These are phyloP conservation scores for Calonectris borealis DNA, from an alignment of 2,113 vertebrate species.

Conservation along the genomic window DNA sequence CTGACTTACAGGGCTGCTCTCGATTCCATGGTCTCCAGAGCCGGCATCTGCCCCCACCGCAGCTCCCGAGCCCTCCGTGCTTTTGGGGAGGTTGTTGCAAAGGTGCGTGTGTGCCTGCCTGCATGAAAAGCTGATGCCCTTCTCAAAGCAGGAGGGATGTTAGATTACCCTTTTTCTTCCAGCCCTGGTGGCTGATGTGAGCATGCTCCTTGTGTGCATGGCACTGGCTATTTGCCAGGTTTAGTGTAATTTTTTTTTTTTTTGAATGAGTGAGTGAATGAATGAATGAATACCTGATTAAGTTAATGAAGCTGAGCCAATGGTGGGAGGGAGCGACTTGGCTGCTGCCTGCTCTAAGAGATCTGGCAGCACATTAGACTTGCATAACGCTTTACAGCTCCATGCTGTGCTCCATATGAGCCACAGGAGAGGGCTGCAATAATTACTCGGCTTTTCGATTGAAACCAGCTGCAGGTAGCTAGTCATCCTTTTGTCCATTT, in stretches of 20 bases:
- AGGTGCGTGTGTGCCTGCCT: background rate
- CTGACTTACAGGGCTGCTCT: background rate
- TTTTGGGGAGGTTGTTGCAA: background rate
- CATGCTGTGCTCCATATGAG: constrained; percentile 72
- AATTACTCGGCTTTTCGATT: constrained; percentile 46
- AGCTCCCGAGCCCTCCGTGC: background rate
- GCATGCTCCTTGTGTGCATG: constrained; percentile 45
- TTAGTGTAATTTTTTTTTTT: constrained; percentile 55
- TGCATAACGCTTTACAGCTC: constrained; percentile 79
- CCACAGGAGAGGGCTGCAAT: constrained; percentile 64
- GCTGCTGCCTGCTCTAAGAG: constrained; percentile 78
- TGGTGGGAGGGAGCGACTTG: constrained; percentile 75
- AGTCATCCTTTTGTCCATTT: constrained; percentile 55
- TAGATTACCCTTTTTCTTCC: background rate
- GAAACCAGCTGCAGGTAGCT: constrained; percentile 70
- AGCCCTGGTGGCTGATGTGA: background rate
- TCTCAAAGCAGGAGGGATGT: background rate
- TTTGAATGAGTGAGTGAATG: constrained; percentile 86
- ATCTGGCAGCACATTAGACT: constrained; percentile 82
- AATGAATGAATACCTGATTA: constrained; percentile 94
- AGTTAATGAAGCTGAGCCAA: constrained; percentile 79
- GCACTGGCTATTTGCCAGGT: constrained; percentile 75
- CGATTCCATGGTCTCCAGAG: rapidly evolving
- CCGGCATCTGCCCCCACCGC: rapidly evolving
- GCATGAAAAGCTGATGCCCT: background rate